Conservation (phyloP, 2,113 vertebrate species). For the Anhinga anhinga region DNA sequence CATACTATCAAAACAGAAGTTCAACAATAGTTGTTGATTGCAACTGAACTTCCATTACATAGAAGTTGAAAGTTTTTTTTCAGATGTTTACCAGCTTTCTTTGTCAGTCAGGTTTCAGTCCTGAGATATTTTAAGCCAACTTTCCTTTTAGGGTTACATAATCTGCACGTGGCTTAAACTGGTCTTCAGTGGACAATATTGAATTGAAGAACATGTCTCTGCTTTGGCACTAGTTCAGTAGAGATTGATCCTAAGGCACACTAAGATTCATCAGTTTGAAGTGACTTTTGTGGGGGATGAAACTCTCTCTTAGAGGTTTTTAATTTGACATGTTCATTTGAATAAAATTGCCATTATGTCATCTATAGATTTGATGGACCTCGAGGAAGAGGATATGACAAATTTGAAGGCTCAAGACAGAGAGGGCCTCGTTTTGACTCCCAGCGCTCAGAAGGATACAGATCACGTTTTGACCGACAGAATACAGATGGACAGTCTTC, state of each 20-base stretch:
- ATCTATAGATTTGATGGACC: slow-evolving; percentile 85
- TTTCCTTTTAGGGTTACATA: background rate
- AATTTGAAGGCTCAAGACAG: slow-evolving; percentile 78
- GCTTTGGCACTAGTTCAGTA: background rate
- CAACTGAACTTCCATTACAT: background rate
- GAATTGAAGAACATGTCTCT: background rate
- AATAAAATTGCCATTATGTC: slow-evolving; percentile 53
- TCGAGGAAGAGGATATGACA: slow-evolving; percentile 73
- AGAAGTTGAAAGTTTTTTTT: background rate
- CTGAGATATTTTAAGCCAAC: background rate
- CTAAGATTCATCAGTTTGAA: background rate
- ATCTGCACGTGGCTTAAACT: background rate
- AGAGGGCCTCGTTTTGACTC: slow-evolving; percentile 79
- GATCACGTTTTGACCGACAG: slow-evolving; percentile 77
- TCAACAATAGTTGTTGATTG: background rate
- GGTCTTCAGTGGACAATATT: background rate
- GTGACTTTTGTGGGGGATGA: background rate
- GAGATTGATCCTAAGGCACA: background rate
- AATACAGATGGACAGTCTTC: slow-evolving; percentile 71
- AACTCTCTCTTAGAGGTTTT: background rate
- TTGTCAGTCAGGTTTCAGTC: background rate
- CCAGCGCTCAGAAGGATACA: slow-evolving; percentile 76
- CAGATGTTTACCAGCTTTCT: background rate
- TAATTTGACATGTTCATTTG: background rate
- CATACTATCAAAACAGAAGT: background rate